Evolutionary conservation across 2,797 vertebrate species (phyloP).

Genomic region (Glossophaga mutica): DNA sequence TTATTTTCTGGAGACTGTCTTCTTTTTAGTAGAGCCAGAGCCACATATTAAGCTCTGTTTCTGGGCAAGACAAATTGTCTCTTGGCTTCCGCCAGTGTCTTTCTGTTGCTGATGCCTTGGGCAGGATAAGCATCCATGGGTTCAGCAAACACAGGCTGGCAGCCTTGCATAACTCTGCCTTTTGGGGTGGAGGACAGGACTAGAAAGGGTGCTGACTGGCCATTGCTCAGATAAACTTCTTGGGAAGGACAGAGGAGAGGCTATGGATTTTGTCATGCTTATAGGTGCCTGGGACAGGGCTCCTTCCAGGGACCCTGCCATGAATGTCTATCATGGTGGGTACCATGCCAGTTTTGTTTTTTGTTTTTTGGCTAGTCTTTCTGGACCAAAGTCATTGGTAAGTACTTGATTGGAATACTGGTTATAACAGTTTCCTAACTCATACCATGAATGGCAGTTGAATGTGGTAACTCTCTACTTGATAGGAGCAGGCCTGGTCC

Average conservation of each 20-base stretch:
- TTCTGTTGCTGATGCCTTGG: not conserved
- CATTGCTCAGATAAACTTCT: not conserved
- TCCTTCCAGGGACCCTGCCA: not conserved
- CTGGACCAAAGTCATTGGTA: not conserved
- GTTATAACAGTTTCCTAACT: not conserved
- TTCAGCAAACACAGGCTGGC: not conserved
- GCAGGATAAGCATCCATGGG: not conserved
- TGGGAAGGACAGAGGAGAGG: not conserved
- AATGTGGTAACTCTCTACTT: not conserved
- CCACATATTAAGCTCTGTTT: not conserved
- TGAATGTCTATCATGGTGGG: not conserved
- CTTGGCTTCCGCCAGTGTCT: not conserved
- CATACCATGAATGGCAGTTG: not conserved
- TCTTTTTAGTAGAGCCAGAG: not conserved
- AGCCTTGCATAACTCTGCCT: not conserved
- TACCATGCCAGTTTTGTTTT: not conserved
- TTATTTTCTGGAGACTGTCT: not conserved
- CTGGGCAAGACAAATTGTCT: not conserved
- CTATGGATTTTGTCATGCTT: not conserved
- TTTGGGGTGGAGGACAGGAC: not conserved
- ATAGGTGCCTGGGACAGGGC: not conserved
- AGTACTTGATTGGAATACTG: not conserved
- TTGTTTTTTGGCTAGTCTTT: not conserved
- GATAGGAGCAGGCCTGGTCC: not conserved
- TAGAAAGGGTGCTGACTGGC: not conserved